These are phyloP conservation scores for Actinostola sp. DNA, from an alignment of 92 coral and sea anemone species.

Conservation along the genomic window DNA sequence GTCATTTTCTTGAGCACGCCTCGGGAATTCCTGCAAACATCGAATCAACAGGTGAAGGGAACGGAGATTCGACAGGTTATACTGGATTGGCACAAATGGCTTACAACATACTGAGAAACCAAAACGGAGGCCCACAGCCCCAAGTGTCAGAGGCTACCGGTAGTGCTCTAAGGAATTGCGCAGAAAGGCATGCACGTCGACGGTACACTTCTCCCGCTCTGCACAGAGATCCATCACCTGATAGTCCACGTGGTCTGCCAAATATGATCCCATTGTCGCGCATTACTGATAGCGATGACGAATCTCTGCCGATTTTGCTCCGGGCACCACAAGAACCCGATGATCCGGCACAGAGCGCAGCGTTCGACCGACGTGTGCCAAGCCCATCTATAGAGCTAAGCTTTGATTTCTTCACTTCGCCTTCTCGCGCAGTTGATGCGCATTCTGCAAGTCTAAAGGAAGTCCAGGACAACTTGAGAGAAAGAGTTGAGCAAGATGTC, in stretches of 20 bases:
- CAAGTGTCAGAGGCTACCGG: not conserved
- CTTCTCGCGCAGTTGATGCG: not conserved
- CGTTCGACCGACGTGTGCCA: not conserved
- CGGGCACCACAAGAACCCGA: not conserved
- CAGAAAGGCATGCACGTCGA: slow-evolving; percentile 5
- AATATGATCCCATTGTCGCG: not conserved
- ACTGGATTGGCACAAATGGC: slow-evolving; percentile 2
- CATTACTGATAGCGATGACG: not conserved
- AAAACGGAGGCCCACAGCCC: not conserved
- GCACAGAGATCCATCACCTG: not conserved
- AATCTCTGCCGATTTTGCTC: not conserved
- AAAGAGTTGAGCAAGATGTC: no score
- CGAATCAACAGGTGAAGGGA: not conserved
- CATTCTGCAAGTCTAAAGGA: not conserved
- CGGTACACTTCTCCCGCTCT: not conserved
- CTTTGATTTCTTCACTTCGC: slow-evolving; percentile 13
- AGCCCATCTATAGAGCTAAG: not conserved
- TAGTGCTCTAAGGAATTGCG: not conserved
- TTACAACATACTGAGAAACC: not conserved
- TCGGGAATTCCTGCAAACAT: not conserved
- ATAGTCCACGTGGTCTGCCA: not conserved
- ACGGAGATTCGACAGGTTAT: not conserved
- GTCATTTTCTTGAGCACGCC: no score
- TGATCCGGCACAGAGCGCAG: not conserved
- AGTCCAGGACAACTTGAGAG: not conserved